Evolutionary conservation across 2,888 invertebrate genomes (phyloP).

Genomic region (Herminia tarsipennalis): DNA sequence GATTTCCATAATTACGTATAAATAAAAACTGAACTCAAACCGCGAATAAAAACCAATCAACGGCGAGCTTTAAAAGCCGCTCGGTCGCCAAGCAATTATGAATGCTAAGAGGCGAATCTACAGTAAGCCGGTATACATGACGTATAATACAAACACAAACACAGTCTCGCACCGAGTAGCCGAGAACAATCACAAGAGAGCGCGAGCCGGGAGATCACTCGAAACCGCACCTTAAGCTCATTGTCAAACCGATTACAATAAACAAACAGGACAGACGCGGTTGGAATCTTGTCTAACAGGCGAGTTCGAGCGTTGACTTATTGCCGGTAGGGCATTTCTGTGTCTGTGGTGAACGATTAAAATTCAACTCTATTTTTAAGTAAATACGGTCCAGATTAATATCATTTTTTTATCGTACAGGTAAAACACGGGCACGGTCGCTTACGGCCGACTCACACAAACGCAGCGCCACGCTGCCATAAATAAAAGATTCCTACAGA

Average conservation of each 20-base stretch:
- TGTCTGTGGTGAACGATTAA: constrained; percentile 42
- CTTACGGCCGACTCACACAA: constrained; percentile 74
- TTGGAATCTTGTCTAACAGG: constrained; percentile 86
- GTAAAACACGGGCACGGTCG: constrained; percentile 82
- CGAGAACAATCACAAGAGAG: constrained; percentile 77
- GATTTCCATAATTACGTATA: constrained; percentile 31
- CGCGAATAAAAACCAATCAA: constrained; percentile 65
- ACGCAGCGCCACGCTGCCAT: constrained; percentile 72
- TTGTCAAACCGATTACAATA: constrained; percentile 86
- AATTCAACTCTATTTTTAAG: constrained; percentile 47
- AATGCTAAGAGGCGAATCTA: constrained; percentile 83
- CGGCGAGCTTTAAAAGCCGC: constrained; percentile 72
- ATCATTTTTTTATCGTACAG: constrained; percentile 56
- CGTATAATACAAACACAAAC: constrained; percentile 84
- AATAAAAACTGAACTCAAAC: constrained; percentile 43
- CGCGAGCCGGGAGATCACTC: constrained; percentile 79
- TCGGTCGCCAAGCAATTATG: constrained; percentile 81
- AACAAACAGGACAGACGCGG: constrained; percentile 86
- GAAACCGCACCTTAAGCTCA: constrained; percentile 86
- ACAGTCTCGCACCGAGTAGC: constrained; percentile 72
- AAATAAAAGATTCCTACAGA: constrained; percentile 86
- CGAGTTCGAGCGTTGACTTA: constrained; percentile 86
- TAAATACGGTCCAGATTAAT: constrained; percentile 48
- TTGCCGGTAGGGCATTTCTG: constrained; percentile 84
- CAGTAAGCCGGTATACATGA: constrained; percentile 83